Conservation (phyloP, 2,888 invertebrate genomes). For the Leptinotarsa haldemani region DNA sequence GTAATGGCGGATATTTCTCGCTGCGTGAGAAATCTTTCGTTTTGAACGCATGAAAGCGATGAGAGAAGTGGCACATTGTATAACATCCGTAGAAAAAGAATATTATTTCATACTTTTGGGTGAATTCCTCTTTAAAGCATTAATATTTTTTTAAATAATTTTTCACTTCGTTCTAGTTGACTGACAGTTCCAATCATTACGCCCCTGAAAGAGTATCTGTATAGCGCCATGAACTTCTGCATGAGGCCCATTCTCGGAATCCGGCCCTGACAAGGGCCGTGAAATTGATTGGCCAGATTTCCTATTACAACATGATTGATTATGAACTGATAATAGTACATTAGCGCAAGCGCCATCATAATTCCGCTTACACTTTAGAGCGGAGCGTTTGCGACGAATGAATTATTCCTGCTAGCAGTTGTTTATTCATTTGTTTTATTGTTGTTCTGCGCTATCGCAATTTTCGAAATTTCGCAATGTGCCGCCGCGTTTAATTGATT, state of each 20-base stretch:
- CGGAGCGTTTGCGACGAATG: constrained; percentile 3
- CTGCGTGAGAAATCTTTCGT: no score
- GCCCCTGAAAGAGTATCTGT: no score
- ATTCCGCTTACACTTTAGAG: constrained; percentile 7
- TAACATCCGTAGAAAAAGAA: no score
- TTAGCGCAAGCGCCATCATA: constrained; percentile 49
- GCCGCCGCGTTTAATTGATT: constrained; percentile 22
- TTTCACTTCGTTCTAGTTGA: no score
- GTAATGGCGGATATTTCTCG: no score
- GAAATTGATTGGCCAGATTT: constrained; percentile 54
- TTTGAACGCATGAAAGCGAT: no score
- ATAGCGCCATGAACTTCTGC: no score
- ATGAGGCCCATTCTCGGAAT: not conserved
- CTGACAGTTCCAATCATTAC: no score
- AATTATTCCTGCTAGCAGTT: constrained; percentile 5
- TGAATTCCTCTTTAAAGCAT: no score
- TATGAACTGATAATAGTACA: constrained; percentile 54
- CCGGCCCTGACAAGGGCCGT: constrained; percentile 34
- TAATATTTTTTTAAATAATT: no score
- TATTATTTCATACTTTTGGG: no score
- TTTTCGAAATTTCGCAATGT: constrained; percentile 19
- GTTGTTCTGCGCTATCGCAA: not conserved
- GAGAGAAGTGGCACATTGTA: no score
- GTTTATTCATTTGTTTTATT: constrained; percentile 17
- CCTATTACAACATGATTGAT: constrained; percentile 60